phyloP scores from a whole-genome alignment of 2,113 vertebrate species.

The Bothrops jararaca region DNA sequence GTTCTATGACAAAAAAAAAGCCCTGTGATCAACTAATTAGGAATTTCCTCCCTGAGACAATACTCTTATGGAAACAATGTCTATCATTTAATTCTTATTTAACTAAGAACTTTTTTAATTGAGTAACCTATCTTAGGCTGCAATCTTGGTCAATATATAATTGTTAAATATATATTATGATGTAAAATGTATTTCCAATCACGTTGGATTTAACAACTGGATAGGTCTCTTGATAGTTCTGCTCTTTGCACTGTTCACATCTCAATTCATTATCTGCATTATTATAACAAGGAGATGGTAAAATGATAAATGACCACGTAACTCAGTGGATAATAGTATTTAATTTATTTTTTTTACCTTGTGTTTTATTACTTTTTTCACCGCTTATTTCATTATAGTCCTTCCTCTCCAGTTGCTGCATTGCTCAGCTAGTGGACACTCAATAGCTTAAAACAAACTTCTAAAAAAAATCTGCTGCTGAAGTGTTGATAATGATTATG shows the following conservation, averaged over 20 bases:
- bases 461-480: background rate
- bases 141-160: background rate
- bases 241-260: background rate
- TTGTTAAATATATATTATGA: background rate
- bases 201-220: background rate
- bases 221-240: background rate
- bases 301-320: background rate
- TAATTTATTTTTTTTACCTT: background rate
- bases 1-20: no score
- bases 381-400: background rate
- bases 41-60: background rate
- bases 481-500: conserved; percentile 16
- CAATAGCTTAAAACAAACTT: conserved; percentile 10
- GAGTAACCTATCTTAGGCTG: background rate
- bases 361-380: conserved; percentile 7
- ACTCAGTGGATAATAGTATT: background rate
- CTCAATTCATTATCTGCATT: background rate
- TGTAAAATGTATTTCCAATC: background rate
- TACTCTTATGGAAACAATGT: background rate
- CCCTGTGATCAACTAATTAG: background rate
- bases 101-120: background rate
- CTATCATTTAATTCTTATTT: background rate
- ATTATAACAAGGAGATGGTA: background rate
- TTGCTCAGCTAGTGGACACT: background rate
- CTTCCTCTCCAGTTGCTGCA: background rate